Conservation (phyloP, 2,797 vertebrate species). For the Vipera latastei region DNA sequence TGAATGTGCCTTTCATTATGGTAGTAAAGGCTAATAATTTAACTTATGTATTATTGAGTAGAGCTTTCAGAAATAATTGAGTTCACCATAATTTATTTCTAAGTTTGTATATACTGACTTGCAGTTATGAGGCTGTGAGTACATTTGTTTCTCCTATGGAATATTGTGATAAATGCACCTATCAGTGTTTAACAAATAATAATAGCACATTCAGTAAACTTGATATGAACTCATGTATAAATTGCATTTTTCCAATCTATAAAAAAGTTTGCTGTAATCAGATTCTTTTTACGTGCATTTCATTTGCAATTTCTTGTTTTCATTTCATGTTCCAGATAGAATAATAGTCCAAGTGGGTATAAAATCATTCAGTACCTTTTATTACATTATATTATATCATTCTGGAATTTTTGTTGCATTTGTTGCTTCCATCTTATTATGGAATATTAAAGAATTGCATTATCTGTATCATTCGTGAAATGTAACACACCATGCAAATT, state of each 20-base stretch:
- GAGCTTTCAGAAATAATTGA: background rate
- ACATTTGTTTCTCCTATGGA: conserved; percentile 58
- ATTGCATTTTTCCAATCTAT: conserved; percentile 81
- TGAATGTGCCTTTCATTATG: background rate
- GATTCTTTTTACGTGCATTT: conserved; percentile 75
- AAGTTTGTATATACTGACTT: background rate
- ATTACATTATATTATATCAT: conserved; percentile 63
- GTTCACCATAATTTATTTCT: background rate
- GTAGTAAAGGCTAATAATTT: conserved; percentile 21
- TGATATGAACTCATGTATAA: conserved; percentile 77
- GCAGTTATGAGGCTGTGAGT: conserved; percentile 35
- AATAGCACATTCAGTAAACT: conserved; percentile 67
- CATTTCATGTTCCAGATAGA: conserved; percentile 71
- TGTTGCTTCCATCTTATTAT: background rate
- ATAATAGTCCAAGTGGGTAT: conserved; percentile 67
- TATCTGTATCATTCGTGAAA: conserved; percentile 30
- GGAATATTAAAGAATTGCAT: conserved; percentile 36
- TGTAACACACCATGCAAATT: conserved; percentile 41
- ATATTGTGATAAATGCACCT: conserved; percentile 56
- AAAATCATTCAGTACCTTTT: conserved; percentile 70
- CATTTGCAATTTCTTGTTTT: conserved; percentile 71
- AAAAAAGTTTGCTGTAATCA: conserved; percentile 85
- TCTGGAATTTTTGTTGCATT: conserved; percentile 63
- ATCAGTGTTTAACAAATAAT: conserved; percentile 68
- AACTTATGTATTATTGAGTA: background rate